Evolutionary conservation across 2,797 vertebrate species (phyloP), one percentile per base, ranked within the genome.

Genomic region (Babyrousa celebensis): DNA sequence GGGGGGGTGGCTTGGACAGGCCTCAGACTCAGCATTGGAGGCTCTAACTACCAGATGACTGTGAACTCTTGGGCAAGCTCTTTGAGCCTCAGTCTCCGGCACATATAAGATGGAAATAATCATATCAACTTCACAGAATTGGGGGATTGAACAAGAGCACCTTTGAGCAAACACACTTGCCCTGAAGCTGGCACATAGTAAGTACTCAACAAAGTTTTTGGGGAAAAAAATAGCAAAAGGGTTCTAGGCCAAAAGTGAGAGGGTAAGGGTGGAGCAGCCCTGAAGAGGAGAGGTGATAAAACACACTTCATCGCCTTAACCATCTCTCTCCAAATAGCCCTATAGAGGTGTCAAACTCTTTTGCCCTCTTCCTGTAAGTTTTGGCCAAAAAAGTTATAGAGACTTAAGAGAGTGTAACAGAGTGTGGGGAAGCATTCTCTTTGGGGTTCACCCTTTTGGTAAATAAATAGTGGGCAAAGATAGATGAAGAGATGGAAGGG

Each of bases 341-440:
- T 54, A 4, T 10, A 16, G 52, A 85, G 85, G 14, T 36, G 70
- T 85, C 18, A 23, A 23, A 63, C 14, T 84, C 67, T 92, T 93
- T n/a, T 54, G 29, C 27, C 29, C 60, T 85, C 79, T 97, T 93
- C 83, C 60, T 93, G 62, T 67, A 84, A 68, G 70, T 92, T 82
- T 93, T 70, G 79, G 25, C 72, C 32, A 77, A 78, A 94, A 80
- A 77, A 60, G 12, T 23, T 14, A 12, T 4, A 56, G 52, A 63
- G 27, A 74, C 21, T 16, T 40, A 63, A 79, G 79, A 77, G 29
- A 36, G n/a, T 0, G 0, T 65, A n/a, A 40, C 25, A 40, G 52
- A n/a, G 48, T 23, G n/a, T 54, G 62, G 48, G 29, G 23, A 77
- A 85, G 48, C 23, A 54, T n/a, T 91, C 70, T 54, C 48, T 77